Conservation (phyloP, 37 sponge, comb jelly and placozoan species). For the Tethya wilhelma region DNA sequence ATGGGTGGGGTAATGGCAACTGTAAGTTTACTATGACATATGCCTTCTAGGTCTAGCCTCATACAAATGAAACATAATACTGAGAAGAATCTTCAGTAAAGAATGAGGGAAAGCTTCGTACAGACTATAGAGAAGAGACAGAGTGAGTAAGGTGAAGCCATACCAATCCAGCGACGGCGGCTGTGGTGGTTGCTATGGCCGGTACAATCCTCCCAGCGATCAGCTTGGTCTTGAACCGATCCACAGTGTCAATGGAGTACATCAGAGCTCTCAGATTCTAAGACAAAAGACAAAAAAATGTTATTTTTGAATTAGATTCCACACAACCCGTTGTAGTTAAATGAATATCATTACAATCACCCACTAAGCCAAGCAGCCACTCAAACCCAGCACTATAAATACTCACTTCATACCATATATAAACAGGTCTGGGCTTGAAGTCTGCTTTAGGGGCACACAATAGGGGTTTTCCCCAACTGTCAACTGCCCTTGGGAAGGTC, state of each 20-base stretch:
- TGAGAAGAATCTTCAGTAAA: too few relatives aligned
- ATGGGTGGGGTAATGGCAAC: too few relatives aligned
- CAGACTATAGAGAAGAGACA: not conserved
- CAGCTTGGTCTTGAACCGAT: constrained; percentile 90
- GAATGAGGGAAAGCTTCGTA: not conserved
- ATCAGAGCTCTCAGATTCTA: constrained; percentile 88
- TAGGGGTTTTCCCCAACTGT: constrained; percentile 27
- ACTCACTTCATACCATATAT: too few relatives aligned
- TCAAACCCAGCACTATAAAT: too few relatives aligned
- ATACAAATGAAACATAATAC: too few relatives aligned
- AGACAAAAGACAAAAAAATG: not conserved
- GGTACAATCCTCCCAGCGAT: constrained; percentile 99
- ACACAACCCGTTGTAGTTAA: too few relatives aligned
- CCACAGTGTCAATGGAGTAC: constrained; percentile 90
- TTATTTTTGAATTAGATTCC: too few relatives aligned
- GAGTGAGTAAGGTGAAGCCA: not conserved
- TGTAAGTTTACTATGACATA: too few relatives aligned
- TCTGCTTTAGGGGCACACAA: constrained; percentile 61
- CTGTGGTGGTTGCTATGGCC: constrained; percentile 99
- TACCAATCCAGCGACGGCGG: constrained; percentile 95
- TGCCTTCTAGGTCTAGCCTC: too few relatives aligned
- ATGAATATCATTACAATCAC: too few relatives aligned
- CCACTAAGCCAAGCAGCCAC: too few relatives aligned
- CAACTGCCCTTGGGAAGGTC: constrained; percentile 91
- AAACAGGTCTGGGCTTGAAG: too few relatives aligned